A percentile compares a stretch with the other conserved stretches of the same genome.
These are phyloP conservation scores for Xerus rutilus DNA, from an alignment of 2,797 vertebrate genomes.

Conservation along the genomic window DNA sequence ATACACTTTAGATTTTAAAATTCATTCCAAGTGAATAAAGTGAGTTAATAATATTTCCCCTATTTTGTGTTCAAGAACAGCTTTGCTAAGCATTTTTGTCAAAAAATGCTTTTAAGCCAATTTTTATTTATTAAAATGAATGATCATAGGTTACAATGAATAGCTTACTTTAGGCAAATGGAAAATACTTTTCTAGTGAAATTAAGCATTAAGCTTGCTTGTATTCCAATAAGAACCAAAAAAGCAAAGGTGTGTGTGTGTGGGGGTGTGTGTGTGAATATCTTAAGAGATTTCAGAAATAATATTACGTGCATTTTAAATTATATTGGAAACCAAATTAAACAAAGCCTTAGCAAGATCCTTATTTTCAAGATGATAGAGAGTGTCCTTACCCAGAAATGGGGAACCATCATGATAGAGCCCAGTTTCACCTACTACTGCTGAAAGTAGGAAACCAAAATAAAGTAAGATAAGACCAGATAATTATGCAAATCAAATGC, in stretches of 20 bases:
- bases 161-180: neutral
- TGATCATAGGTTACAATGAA: neutral
- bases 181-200: neutral
- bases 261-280: neutral
- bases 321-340: neutral
- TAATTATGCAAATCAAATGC: neutral
- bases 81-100: neutral
- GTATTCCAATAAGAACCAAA: neutral
- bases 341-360: neutral
- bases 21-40: neutral
- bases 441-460: neutral
- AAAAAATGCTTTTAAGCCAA: neutral
- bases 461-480: neutral
- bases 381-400: neutral
- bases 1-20: neutral
- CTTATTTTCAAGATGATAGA: neutral
- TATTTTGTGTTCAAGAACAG: neutral
- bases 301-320: neutral
- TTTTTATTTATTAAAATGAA: conserved; percentile 38
- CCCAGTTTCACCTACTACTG: neutral
- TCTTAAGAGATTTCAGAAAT: neutral
- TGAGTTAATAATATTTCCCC: neutral
- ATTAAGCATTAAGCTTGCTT: neutral
- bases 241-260: neutral
- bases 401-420: neutral